Conservation (phyloP, 2,113 vertebrate species). For the Lophotis ruficrista region DNA sequence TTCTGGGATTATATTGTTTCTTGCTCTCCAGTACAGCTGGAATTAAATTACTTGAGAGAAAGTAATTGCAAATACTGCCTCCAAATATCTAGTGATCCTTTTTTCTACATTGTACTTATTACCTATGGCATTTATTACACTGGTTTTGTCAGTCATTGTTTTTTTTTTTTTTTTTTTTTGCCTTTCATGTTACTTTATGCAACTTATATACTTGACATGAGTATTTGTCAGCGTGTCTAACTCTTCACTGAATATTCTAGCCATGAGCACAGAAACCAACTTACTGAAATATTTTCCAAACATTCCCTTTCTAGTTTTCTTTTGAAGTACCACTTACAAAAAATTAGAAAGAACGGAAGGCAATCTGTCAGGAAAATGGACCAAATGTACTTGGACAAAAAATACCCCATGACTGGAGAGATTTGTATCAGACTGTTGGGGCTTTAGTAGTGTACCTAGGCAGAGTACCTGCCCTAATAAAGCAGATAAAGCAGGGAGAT, state of each 20-base stretch:
- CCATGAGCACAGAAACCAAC: background rate
- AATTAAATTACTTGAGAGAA: background rate
- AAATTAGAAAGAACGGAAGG: background rate
- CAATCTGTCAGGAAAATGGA: background rate
- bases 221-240: background rate
- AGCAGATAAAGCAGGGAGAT: background rate
- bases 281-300: background rate
- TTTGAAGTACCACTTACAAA: background rate
- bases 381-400: background rate
- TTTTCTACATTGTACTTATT: background rate
- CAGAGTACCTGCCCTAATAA: background rate
- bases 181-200: background rate
- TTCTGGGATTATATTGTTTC: background rate
- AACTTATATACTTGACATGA: background rate
- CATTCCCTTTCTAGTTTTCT: background rate
- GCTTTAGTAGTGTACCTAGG: background rate
- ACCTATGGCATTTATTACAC: background rate
- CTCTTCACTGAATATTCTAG: background rate
- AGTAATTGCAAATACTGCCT: background rate
- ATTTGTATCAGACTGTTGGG: background rate
- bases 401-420: background rate
- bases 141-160: background rate
- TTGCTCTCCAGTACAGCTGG: background rate
- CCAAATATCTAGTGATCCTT: background rate
- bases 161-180: background rate